Evolutionary conservation across 2,113 vertebrate genomes (phyloP).

Genomic region (Bombycilla garrulus): DNA sequence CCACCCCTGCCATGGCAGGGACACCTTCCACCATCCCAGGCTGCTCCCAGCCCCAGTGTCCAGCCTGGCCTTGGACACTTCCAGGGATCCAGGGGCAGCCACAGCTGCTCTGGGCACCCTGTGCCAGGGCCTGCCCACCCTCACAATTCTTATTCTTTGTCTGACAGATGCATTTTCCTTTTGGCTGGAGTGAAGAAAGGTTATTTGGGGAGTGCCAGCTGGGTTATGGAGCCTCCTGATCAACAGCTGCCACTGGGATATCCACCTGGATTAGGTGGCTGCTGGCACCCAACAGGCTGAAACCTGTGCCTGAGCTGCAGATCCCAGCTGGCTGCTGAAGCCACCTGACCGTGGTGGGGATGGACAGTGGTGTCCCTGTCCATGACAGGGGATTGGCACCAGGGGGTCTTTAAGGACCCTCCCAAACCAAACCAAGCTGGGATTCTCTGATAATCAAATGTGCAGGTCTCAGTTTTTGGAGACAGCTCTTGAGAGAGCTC

Average conservation of each 20-base stretch:
- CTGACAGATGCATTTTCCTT: background rate
- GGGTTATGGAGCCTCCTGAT: background rate
- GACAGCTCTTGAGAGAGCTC: background rate
- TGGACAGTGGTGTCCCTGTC: background rate
- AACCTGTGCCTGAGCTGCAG: background rate
- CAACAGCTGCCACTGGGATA: background rate
- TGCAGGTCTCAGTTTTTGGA: background rate
- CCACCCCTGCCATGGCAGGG: background rate
- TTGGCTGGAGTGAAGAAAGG: background rate
- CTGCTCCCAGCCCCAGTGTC: background rate
- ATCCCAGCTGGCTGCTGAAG: background rate
- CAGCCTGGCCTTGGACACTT: rapidly evolving
- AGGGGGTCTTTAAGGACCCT: background rate
- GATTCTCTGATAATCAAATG: background rate
- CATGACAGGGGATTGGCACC: no score
- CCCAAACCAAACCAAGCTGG: background rate
- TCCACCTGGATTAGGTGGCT: background rate
- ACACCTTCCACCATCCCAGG: background rate
- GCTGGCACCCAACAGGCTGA: background rate
- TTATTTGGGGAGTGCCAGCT: background rate
- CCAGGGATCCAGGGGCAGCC: background rate
- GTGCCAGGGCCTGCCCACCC: background rate
- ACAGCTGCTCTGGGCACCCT: background rate
- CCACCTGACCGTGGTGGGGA: background rate
- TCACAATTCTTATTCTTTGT: background rate